Base-by-base conservation (phyloP, 2,113 vertebrate genomes). In the Alaudala cheleensis region DNA sequence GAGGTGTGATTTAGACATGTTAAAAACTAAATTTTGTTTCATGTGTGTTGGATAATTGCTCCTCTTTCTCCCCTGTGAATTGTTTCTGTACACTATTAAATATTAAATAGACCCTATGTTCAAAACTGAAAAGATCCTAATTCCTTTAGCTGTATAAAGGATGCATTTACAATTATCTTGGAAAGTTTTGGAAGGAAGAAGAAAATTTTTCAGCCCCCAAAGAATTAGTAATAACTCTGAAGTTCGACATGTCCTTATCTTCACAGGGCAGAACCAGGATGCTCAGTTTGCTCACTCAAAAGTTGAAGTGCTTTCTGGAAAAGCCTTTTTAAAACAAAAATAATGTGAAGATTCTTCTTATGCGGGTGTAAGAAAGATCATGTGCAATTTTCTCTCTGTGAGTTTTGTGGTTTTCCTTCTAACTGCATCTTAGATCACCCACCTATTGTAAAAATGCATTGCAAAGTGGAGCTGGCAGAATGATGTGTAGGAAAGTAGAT, bases 181-280 rank as follows among this genome's bases (percentile, higher is more conserved):
- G 37, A 73, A 69, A 34, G 12, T 69, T 74, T 78, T 26, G 33
- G 24, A 50, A 50, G 25, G 39, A 88, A 71, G 13, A 40, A 51
- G 20, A 39, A 84, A 61, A 4, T 16, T 73, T 81, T 76, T 76
- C 37, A 45, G 4, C 4, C 53, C 62, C 40, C 33, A 39, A 34
- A 85, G n/a, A 25, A 31, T 53, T 47, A 60, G 28, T 25, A 17
- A 4, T 62, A 56, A 40, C 19, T 72, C 15, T 37, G 22, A 57
- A 50, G 18, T 66, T 61, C 0, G 0, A 25, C 20, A 14, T 2
- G 2, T 56, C 9, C 19, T 61, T 66, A n/a, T 77, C n/a, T 40
- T 85, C 54, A 14, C 10, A 10, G 1, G 7, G 47, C 28, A 88
- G 64, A 60, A 47, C 14, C 10, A 34, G 23, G 10, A 54, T 20